A percentile compares a stretch with the other conserved stretches of the same genome.
Evolutionary conservation across 1,140 invertebrate species (phyloP).

Genomic region (Sarcophaga peregrina): DNA sequence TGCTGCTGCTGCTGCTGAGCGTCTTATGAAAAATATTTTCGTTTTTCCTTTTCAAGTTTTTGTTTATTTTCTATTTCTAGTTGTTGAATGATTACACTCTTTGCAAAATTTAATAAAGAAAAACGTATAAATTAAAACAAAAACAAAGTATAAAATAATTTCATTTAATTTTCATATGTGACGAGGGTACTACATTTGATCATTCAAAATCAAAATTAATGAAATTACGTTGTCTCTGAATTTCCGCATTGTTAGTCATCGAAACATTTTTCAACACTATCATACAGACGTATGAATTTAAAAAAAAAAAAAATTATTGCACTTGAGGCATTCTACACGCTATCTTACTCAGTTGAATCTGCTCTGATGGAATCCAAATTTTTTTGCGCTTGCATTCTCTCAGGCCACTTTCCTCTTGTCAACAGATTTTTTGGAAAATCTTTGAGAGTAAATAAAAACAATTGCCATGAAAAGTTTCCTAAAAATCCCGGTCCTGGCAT

Average conservation of each 20-base stretch:
- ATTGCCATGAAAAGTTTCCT: no score
- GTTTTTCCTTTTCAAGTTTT: neutral
- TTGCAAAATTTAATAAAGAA: neutral
- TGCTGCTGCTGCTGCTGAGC: neutral
- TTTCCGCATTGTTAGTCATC: slow-evolving; percentile 17
- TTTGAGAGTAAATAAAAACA: no score
- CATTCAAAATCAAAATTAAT: neutral
- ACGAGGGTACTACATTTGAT: neutral
- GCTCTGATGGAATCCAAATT: no score
- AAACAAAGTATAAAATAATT: neutral
- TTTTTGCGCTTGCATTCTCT: no score
- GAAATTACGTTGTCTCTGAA: slow-evolving; percentile 10
- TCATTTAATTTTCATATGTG: neutral
- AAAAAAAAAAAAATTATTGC: no score
- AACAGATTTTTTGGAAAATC: no score
- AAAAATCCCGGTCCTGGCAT: no score
- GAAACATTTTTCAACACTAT: no score
- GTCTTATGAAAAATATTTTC: neutral
- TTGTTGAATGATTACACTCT: neutral
- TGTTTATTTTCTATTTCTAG: neutral
- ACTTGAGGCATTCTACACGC: no score
- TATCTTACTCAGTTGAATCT: no score
- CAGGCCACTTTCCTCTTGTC: no score
- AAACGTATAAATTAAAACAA: neutral
- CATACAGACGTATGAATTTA: no score